Base-by-base conservation (phyloP, 2,113 vertebrate species). In the Lagenorhynchus albirostris region DNA sequence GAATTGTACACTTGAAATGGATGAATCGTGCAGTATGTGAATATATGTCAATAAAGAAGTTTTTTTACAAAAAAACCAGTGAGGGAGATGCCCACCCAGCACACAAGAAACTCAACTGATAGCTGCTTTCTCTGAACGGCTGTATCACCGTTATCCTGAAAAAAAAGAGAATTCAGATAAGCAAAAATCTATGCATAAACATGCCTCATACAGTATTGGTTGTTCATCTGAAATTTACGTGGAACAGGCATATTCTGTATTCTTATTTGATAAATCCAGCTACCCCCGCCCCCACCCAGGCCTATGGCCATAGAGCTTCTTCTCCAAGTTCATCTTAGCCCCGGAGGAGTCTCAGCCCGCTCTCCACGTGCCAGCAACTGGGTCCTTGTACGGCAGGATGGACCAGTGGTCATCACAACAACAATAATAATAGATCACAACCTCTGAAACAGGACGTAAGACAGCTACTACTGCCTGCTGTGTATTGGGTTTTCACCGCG, bases 381-480 rank as follows among this genome's bases (percentile, higher is more conserved):
- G 77, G 33, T 53, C 77, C 33, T 55, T 13, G 7, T 15, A n/a
- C 8, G 21, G 15, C 2, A 14, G 33, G 77, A 36, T 5, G 50
- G 50, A 13, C 77, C 50, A 1, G 77, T 25, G 33, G 14, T 36
- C 8, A 36, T 12, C 31, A 31, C 0, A 8, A 1, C 4, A 21
- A 6, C 2, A 12, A 11, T 13, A 0, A n/a, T 8, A 8, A 8
- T 58, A 25, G 25, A 15, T 15, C 21, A 25, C 77, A 25, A 3
- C 77, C 50, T 2, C 1, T 1, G 20, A 36, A 36, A 36, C 2
- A 3, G 33, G 0, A 2, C 33, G 0, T 3, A 9, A 14, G 50
- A 2, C 33, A 25, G 8, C 0, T 4, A 17, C 8, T 6, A 0
- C 50, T 2, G 20, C 18, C 77, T 8, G 33, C 50, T 29, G 0